Evolutionary conservation across 2,113 vertebrate genomes (phyloP), one percentile per base, ranked within the genome.

Genomic region (Alosa alosa): DNA sequence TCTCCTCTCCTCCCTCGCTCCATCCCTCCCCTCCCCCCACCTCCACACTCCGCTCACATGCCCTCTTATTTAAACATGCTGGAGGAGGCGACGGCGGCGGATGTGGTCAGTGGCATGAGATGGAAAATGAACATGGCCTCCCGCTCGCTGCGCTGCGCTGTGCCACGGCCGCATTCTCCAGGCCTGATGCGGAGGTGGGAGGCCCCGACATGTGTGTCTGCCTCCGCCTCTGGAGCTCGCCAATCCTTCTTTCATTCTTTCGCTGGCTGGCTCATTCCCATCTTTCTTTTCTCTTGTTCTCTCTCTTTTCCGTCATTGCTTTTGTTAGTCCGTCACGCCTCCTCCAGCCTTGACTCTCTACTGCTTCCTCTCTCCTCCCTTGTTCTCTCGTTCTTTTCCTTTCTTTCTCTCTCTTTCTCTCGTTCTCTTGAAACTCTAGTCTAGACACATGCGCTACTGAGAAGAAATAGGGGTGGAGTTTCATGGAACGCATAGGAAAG

Each of bases 31-130:
- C 13, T 6, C 64, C 13, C 64, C 11, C 7, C 68, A 11, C 7
- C 10, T 2, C 31, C 5, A 11, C 36, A 0, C 31, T 13, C 72
- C 85, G 52, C 78, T 41, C 82, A 75, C 84, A 75, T 64, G 64
- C 47, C 81, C 82, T 84, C 78, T 83, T 86, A 84, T 88, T 90
- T 86, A 88, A 86, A 85, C 75, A 84, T 44, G 31, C 57, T 60
- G 25, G 78, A 88, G 81, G 55, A 52, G 50, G 50, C 50, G 15
- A 84, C 41, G 50, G 75, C 41, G 50, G 75, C 84, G 89, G 90
- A 90, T 88, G 88, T 91, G 89, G 89, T 90, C 84, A 72, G 86
- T 85, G 88, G 90, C 68, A 83, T 81, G 81, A 86, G 45, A 81
- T 60, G 45, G 55, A 82, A 83, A 83, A 64, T 86, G 83, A 78